These are phyloP conservation scores for Scartelaos histophorus DNA, from an alignment of 2,113 vertebrate genomes.

Conservation along the genomic window DNA sequence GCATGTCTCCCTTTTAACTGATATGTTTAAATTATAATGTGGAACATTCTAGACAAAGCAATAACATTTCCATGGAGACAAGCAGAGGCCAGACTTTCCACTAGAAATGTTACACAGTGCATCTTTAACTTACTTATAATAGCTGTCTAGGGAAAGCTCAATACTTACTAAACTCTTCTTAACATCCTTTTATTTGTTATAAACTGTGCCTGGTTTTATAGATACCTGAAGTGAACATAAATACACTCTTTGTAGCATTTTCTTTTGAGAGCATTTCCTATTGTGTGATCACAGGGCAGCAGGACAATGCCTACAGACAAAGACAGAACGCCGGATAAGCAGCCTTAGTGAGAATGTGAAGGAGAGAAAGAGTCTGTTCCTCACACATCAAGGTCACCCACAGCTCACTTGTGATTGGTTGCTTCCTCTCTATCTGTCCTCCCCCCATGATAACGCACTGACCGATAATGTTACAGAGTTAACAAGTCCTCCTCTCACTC, in stretches of 20 bases:
- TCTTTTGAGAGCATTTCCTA: constrained; percentile 8
- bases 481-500: constrained; percentile 56
- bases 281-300: constrained; percentile 16
- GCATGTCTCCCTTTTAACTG: too few species aligned
- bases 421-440: constrained; percentile 52
- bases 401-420: constrained; percentile 59
- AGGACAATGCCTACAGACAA: constrained; percentile 32
- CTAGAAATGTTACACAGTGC: too few species aligned
- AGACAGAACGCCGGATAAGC: constrained; percentile 22
- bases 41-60: too few species aligned
- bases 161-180: too few species aligned
- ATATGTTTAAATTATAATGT: too few species aligned
- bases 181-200: not conserved
- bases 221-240: not conserved
- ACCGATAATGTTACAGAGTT: constrained; percentile 64
- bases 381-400: constrained; percentile 56
- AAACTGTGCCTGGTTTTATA: not conserved
- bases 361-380: constrained; percentile 43
- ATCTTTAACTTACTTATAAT: too few species aligned
- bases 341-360: constrained; percentile 23
- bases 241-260: not conserved
- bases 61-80: too few species aligned
- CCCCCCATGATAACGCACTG: constrained; percentile 42
- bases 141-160: too few species aligned
- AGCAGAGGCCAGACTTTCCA: too few species aligned